phyloP scores from a whole-genome alignment of 2,888 invertebrate genomes.

The Polyploca ridens region DNA sequence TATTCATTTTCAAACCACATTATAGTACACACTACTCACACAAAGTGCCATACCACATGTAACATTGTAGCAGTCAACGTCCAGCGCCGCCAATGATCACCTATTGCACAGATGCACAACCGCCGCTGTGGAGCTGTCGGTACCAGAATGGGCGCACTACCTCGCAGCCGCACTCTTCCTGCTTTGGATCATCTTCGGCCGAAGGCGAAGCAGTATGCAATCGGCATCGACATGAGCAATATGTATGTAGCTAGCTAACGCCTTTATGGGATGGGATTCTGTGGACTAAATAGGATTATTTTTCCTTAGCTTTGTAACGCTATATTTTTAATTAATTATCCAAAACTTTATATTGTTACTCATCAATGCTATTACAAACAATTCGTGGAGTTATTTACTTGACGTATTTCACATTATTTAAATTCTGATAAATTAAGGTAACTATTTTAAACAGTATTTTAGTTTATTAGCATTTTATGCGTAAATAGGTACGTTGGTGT shows the following conservation, averaged over 20 bases:
- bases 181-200: slow-evolving; percentile 70
- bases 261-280: slow-evolving; percentile 14
- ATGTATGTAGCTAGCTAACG: slow-evolving; percentile 56
- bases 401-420: not conserved
- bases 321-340: not conserved
- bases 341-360: not conserved
- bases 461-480: no score
- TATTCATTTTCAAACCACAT: slow-evolving; percentile 10
- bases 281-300: not conserved
- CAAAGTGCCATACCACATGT: slow-evolving; percentile 53
- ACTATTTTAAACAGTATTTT: no score
- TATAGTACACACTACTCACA: slow-evolving; percentile 13
- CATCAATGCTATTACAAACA: not conserved
- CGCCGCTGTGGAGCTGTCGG: slow-evolving; percentile 74
- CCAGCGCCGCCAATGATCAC: slow-evolving; percentile 38
- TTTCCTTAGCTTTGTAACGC: not conserved
- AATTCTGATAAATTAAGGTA: no score
- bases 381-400: not conserved
- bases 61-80: slow-evolving; percentile 26
- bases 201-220: slow-evolving; percentile 64
- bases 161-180: slow-evolving; percentile 72
- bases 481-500: no score
- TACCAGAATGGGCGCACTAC: slow-evolving; percentile 80
- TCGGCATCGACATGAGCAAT: slow-evolving; percentile 59
- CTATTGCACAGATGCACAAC: slow-evolving; percentile 74